These are phyloP conservation scores for Ephydatia muelleri DNA, from an alignment of 37 sponge, comb jelly and placozoan species.

Conservation along the genomic window DNA sequence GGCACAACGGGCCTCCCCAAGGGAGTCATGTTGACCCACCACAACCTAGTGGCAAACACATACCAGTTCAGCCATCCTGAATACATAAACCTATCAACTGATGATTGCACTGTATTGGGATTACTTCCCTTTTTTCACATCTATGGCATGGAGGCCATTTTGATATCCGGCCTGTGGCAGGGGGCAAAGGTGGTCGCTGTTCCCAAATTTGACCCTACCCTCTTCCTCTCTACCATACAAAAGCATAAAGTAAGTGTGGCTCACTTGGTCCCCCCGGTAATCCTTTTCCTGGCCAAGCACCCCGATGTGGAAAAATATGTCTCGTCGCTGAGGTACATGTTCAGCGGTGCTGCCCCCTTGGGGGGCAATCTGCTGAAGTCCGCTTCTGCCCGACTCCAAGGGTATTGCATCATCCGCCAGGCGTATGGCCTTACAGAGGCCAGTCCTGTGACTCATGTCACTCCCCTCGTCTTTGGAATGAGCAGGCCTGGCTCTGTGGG, in stretches of 20 bases:
- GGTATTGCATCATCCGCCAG: slow-evolving; percentile 37
- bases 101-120: slow-evolving; percentile 13
- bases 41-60: slow-evolving; percentile 59
- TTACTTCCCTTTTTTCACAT: slow-evolving; percentile 84
- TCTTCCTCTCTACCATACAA: slow-evolving; percentile 59
- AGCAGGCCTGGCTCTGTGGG: slow-evolving; percentile 68
- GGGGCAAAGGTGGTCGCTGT: slow-evolving; percentile 59
- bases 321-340: slow-evolving; percentile 41
- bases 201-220: slow-evolving; percentile 70
- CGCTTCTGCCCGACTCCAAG: slow-evolving; percentile 36
- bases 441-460: slow-evolving; percentile 71
- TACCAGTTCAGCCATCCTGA: slow-evolving; percentile 47
- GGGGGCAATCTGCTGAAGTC: slow-evolving; percentile 62
- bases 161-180: slow-evolving; percentile 33
- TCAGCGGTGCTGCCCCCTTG: slow-evolving; percentile 85
- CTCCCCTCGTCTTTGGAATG: slow-evolving; percentile 6
- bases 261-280: slow-evolving; percentile 75
- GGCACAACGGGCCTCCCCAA: slow-evolving; percentile 91
- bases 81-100: not conserved
- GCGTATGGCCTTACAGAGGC: slow-evolving; percentile 87
- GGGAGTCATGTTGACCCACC: slow-evolving; percentile 86
- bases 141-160: slow-evolving; percentile 69
- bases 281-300: slow-evolving; percentile 85
- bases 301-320: slow-evolving; percentile 80
- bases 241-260: slow-evolving; percentile 36